Base-by-base conservation (phyloP, 2,113 vertebrate genomes). In the Hemichromis elongatus region DNA sequence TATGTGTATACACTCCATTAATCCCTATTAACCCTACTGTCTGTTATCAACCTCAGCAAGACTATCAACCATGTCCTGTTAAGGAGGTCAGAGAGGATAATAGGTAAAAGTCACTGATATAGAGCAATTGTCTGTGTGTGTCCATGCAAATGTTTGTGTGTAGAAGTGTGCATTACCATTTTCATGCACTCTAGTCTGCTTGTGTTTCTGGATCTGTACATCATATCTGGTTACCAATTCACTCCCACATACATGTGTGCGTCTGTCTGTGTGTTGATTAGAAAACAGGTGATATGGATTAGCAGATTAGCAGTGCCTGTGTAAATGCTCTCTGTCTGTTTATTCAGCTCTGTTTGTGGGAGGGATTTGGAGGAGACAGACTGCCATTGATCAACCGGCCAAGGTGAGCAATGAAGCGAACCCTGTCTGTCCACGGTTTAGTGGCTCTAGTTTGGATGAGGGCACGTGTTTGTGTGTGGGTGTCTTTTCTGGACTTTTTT, bases 291-390 rank as follows among this genome's bases (percentile, higher is more conserved):
- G 93, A 81, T 93, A 90, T 93, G 95, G 96, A 96, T 96, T 96
- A 96, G 93, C 83, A 93, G 95, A 96, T 96, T 96, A 96, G 92
- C 92, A 75, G 81, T 37, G 92, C 82, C 93, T 94, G 92, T 96
- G 94, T 94, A 96, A 95, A 95, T 63, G 89, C 89, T 91, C 75
- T 59, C 57, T 92, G 94, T 84, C 93, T 96, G 95, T 96, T 96
- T 96, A 93, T 95, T 96, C 94, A 96, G 96, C 93, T 95, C 90
- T 96, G 95, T 96, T 96, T 96, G 95, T 94, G 86, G 89, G 90
- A 92, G 93, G 95, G 95, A 96, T 96, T 95, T 93, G 93, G 88
- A 94, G 83, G 63, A 93, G 93, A 95, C 95, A 94, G 91, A 80
- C 86, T 88, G 91, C 90, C 93, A 96, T 96, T 95, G 95, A 96